Base-by-base conservation (phyloP, 2,797 vertebrate species). In the Botia kubotai region DNA sequence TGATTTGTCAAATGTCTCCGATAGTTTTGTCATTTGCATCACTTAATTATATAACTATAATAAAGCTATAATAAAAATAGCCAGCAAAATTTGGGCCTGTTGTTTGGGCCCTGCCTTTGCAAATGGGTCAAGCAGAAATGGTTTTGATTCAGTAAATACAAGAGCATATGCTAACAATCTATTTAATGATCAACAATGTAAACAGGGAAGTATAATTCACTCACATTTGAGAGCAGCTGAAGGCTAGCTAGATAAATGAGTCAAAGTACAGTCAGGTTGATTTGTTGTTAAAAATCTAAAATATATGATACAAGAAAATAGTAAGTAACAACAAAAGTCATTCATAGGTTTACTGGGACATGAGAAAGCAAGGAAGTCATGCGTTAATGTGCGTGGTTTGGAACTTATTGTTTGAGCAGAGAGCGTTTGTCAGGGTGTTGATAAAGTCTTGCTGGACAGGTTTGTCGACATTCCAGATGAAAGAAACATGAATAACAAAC, bases 401-500 rank as follows among this genome's bases (percentile, higher is more conserved):
- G 33, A 5, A 33, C 3, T 33, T 33, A 33, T 84, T 75, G 43
- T 66, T 74, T 65, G 50, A 70, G 53, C 43, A 43, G 23, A 79
- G 80, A 76, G 36, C 21, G 29, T 53, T 16, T 10, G 48, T 68
- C 33, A 29, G 70, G 8, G 71, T 76, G 85, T 33, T 87, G 85
- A 84, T 58, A 21, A 53, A 79, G n/a, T 68, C 36, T 72, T 60
- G 71, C 81, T 52, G 21, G 69, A 88, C 91, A 57, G 53, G 91
- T 89, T 87, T 85, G 89, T 88, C 87, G 70, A 86, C 92, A 91
- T 92, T 93, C 88, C 84, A 79, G 48, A 65, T 87, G 79, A 72
- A 82, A 87, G 81, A 81, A 65, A 89, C 62, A 29, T 84, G 26
- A 76, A 77, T 81, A 0, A 0, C 84, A 85, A 85, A 43, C 62